phyloP scores from a whole-genome alignment of 2,888 invertebrate genomes.

The Phaonia tiefii region DNA sequence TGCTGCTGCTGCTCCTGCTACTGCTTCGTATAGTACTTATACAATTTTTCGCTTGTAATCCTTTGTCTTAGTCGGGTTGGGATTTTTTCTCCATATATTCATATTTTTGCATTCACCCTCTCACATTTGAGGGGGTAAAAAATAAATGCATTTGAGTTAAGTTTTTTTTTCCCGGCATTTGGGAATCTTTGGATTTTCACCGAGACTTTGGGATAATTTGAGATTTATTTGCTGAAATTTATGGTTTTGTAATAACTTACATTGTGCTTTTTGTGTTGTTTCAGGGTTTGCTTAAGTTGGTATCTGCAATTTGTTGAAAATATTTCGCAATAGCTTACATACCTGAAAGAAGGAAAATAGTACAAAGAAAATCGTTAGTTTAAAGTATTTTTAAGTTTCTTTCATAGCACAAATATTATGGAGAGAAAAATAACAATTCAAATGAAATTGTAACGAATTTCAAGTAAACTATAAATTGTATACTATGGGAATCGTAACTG shows the following conservation, averaged over 20 bases:
- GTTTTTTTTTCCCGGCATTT: conserved; percentile 39
- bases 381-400: background rate
- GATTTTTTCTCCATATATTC: conserved; percentile 40
- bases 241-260: conserved; percentile 58
- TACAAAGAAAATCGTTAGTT: background rate
- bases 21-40: conserved; percentile 28
- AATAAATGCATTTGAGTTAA: conserved; percentile 4
- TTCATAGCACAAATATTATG: background rate
- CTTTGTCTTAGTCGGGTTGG: conserved; percentile 50
- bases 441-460: too few species aligned
- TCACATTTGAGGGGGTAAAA: background rate
- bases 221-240: conserved; percentile 50
- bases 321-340: conserved; percentile 42
- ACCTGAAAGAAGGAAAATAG: conserved; percentile 61
- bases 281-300: conserved; percentile 15
- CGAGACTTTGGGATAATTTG: conserved; percentile 49
- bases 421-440: background rate
- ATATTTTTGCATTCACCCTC: conserved; percentile 27
- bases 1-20: conserved; percentile 13
- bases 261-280: background rate
- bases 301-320: conserved; percentile 43
- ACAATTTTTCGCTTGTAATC: conserved; percentile 57
- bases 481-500: too few species aligned
- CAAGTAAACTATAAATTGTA: too few species aligned
- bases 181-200: conserved; percentile 37